These are phyloP conservation scores for Gymnorhina tibicen DNA, from an alignment of 2,113 vertebrate species.

Conservation along the genomic window DNA sequence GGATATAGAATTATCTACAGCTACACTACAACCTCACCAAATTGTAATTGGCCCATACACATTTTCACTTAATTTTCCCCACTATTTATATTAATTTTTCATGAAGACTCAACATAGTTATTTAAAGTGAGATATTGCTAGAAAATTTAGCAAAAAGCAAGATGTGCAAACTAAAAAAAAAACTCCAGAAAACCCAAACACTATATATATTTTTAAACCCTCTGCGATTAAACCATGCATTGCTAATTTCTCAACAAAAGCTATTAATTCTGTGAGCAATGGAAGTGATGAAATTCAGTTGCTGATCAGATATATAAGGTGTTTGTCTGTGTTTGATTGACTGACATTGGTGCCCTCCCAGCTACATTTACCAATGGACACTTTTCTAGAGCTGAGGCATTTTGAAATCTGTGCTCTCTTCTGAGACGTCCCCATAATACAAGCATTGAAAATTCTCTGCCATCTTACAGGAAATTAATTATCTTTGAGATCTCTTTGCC, in stretches of 20 bases:
- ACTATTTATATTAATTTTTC: neutral
- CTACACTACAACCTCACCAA: conserved; percentile 18
- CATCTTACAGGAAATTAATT: neutral
- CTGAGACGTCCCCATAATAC: neutral
- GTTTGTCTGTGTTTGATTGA: neutral
- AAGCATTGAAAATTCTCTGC: neutral
- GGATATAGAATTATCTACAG: conserved; percentile 50
- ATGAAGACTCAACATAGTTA: neutral
- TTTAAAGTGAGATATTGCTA: neutral
- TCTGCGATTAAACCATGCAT: neutral
- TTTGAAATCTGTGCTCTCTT: neutral
- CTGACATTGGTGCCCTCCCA: neutral
- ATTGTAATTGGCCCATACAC: neutral
- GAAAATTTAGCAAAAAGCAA: neutral
- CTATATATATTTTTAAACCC: neutral
- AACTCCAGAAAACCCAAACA: no score
- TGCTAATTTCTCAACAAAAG: neutral
- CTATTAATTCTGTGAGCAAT: neutral
- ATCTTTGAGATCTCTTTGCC: neutral
- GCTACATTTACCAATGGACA: neutral
- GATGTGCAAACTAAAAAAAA: neutral
- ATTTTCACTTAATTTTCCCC: conserved; percentile 6
- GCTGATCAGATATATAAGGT: neutral
- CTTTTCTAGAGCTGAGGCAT: neutral
- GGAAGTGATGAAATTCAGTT: neutral